Evolutionary conservation across 2,888 invertebrate species (phyloP), one percentile per base, ranked within the genome.

Genomic region (Lasioglossum zephyrum): DNA sequence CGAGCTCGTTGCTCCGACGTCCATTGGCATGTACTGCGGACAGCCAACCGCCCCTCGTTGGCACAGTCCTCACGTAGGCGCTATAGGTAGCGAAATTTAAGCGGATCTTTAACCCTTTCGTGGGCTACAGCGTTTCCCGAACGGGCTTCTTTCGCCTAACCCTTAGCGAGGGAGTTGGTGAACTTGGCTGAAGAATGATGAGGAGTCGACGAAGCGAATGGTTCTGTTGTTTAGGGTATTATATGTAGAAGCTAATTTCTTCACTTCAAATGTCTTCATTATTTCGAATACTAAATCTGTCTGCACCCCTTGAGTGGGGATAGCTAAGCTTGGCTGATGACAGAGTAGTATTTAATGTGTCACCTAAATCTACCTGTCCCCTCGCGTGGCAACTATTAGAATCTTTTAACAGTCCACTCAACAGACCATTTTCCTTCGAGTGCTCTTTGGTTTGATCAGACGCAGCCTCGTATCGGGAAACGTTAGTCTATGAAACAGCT

Each of bases 41-140:
- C 91, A 87, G 63, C 88, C 90, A 16, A 53, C 60, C 41, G 81
- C 92, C 72, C 93, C 94, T 41, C 92, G 93, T 77, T 95, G 95
- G 95, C 95, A 95, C 88, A 95, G 94, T 88, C 95, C 95, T 31
- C 95, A 95, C 88, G 93, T 93, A 78, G 93, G 92, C 86, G 92
- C 93, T 77, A 92, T 94, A 93, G 94, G 94, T 93, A 93, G 94
- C 89, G 94, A 95, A 93, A 95, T 94, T 92, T 94, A 93, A 92
- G 63, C 78, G 83, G 74, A 78, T 86, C 73, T 66, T 73, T 63
- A 81, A 86, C 73, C 73, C 78, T 81, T 86, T 86, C 81, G 78
- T n/a, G 80, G 86, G 77, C 86, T 74, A 22, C 53, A 72, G 39
- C 18, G 47, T 84, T 72, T 75, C 74, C 44, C 73, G 9, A 44